Conservation (phyloP, 2,888 invertebrate genomes). For the Napeogenes sylphis region DNA sequence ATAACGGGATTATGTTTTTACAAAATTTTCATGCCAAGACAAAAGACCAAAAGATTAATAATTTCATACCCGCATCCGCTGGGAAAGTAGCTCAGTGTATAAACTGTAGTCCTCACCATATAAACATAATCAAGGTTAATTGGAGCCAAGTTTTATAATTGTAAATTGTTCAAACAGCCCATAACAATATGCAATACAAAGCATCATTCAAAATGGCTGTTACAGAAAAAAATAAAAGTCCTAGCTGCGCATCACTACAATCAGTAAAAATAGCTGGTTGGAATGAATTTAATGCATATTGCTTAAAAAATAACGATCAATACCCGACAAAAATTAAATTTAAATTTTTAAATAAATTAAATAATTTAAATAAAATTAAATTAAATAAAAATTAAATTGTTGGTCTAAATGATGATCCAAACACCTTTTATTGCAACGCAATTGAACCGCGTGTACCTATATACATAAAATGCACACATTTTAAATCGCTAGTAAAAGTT, state of each 20-base stretch:
- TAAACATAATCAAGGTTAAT: neutral
- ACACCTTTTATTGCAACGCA: neutral
- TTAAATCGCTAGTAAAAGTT: neutral
- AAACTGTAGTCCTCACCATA: too few species aligned
- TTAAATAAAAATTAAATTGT: too few species aligned
- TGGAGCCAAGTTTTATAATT: slow-evolving; percentile 3
- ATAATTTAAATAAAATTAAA: too few species aligned
- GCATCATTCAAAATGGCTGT: slow-evolving; percentile 1
- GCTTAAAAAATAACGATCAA: neutral
- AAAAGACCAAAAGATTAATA: too few species aligned
- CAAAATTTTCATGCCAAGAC: too few species aligned
- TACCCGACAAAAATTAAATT: neutral
- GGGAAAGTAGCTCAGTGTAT: too few species aligned
- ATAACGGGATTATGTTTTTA: too few species aligned
- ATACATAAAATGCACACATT: neutral
- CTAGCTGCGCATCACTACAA: neutral
- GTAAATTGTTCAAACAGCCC: neutral
- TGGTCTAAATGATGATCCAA: neutral
- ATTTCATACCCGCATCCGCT: too few species aligned
- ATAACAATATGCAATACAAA: too few species aligned
- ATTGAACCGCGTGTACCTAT: neutral
- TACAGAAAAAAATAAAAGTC: slow-evolving; percentile 1
- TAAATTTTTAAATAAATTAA: too few species aligned
- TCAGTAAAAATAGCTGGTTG: neutral
- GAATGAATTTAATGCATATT: neutral